Conservation (phyloP, 2,797 vertebrate genomes). For the Synaphobranchus kaupii region DNA sequence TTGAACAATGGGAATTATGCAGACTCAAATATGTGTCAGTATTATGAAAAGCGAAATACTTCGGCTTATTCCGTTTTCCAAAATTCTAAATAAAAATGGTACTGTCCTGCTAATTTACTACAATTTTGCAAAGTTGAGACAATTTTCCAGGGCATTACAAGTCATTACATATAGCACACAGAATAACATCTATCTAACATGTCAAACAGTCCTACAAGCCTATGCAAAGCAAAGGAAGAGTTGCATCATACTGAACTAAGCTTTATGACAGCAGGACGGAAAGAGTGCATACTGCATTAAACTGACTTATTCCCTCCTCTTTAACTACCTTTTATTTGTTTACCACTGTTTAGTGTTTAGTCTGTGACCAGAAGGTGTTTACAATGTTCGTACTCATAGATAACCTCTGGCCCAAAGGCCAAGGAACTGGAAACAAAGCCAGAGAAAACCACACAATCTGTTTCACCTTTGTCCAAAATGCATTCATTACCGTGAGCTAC, state of each 20-base stretch:
- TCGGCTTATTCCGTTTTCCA: background rate
- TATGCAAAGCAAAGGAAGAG: background rate
- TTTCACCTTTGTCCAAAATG: background rate
- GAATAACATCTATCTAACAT: background rate
- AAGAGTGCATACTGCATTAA: background rate
- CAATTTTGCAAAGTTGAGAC: background rate
- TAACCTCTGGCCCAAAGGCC: slow-evolving; percentile 1
- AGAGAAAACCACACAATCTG: background rate
- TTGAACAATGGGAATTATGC: background rate
- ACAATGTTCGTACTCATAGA: slow-evolving; percentile 1
- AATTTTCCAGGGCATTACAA: background rate
- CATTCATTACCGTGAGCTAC: background rate
- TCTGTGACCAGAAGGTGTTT: background rate
- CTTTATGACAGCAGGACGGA: background rate
- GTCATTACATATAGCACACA: background rate
- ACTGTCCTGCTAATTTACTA: background rate
- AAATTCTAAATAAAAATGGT: background rate
- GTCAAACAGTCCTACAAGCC: background rate
- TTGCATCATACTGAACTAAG: background rate
- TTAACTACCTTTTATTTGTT: slow-evolving; percentile 9
- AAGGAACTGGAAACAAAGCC: background rate
- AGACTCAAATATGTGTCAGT: background rate
- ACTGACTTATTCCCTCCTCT: background rate
- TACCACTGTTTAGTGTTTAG: background rate
- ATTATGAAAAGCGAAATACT: background rate